phyloP scores from a whole-genome alignment of 2,113 vertebrate genomes.

The Anoplopoma fimbria region DNA sequence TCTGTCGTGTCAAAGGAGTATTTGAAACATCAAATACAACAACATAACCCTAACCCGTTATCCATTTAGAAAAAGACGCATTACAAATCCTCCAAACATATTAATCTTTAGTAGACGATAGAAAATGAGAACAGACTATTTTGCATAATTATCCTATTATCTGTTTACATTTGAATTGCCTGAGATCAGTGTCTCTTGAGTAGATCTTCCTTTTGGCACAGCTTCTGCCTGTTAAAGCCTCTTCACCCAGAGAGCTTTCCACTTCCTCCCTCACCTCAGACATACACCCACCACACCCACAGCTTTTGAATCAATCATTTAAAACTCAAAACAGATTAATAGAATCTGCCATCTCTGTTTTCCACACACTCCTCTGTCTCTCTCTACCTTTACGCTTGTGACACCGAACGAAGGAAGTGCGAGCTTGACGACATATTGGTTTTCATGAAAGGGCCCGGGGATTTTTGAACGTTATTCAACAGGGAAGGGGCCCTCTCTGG shows the following conservation, averaged over 20 bases:
- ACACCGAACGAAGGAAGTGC: conserved; percentile 53
- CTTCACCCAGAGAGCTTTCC: conserved; percentile 15
- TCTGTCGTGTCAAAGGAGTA: background rate
- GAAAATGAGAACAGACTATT: conserved; percentile 4
- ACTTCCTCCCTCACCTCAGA: conserved; percentile 37
- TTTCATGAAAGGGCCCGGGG: conserved; percentile 54
- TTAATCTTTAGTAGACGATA: conserved; percentile 3
- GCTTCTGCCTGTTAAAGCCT: conserved; percentile 1
- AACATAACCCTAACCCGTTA: too few relatives aligned
- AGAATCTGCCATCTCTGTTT: conserved; percentile 10
- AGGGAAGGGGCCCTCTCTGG: conserved; percentile 46
- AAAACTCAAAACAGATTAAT: conserved; percentile 44
- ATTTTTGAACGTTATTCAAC: conserved; percentile 65
- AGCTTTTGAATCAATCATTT: conserved; percentile 38
- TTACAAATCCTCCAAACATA: conserved; percentile 1
- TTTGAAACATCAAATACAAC: background rate
- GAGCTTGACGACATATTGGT: conserved; percentile 49
- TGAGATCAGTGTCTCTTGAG: background rate
- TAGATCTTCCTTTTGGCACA: conserved; percentile 2
- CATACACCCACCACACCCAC: conserved; percentile 5
- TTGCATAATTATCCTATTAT: background rate
- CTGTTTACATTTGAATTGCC: conserved; percentile 6
- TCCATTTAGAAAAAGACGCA: background rate
- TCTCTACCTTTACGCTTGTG: conserved; percentile 46
- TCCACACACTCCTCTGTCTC: conserved; percentile 25